These are phyloP conservation scores for Drosophila serrata DNA, from an alignment of 1,140 invertebrate species.

Conservation along the genomic window DNA sequence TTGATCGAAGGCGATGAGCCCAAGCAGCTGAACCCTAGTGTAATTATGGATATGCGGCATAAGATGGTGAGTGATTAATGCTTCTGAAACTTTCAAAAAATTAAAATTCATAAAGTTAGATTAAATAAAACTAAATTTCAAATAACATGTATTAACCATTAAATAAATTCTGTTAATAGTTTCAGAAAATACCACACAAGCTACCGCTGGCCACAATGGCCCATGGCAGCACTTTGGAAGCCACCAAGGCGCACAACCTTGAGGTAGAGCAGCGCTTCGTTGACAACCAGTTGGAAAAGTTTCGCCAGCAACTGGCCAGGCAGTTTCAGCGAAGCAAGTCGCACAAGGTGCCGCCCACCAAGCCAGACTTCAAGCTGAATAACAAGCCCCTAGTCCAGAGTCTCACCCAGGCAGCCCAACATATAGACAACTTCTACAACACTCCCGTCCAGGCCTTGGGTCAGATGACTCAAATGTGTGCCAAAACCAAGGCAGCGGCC, in stretches of 20 bases:
- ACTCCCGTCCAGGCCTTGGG: slow-evolving; percentile 68
- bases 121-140: neutral
- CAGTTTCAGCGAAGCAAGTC: slow-evolving; percentile 42
- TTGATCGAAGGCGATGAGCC: slow-evolving; percentile 69
- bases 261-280: slow-evolving; percentile 79
- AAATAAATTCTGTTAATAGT: slow-evolving; percentile 36
- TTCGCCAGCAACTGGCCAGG: slow-evolving; percentile 75
- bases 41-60: slow-evolving; percentile 83
- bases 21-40: slow-evolving; percentile 65
- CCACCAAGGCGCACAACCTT: slow-evolving; percentile 68
- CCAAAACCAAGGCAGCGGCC: slow-evolving; percentile 41
- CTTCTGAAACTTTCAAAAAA: neutral
- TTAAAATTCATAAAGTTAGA: no score
- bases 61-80: slow-evolving; percentile 64
- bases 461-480: slow-evolving; percentile 42
- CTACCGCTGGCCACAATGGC: slow-evolving; percentile 69
- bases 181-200: slow-evolving; percentile 68
- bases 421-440: slow-evolving; percentile 76
- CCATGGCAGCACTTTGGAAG: slow-evolving; percentile 52
- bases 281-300: slow-evolving; percentile 76
- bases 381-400: slow-evolving; percentile 67
- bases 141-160: neutral
- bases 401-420: slow-evolving; percentile 57
- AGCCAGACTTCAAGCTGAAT: slow-evolving; percentile 69
- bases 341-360: slow-evolving; percentile 52